Base-by-base conservation (phyloP, 2,113 vertebrate species). In the Monopterus albus region DNA sequence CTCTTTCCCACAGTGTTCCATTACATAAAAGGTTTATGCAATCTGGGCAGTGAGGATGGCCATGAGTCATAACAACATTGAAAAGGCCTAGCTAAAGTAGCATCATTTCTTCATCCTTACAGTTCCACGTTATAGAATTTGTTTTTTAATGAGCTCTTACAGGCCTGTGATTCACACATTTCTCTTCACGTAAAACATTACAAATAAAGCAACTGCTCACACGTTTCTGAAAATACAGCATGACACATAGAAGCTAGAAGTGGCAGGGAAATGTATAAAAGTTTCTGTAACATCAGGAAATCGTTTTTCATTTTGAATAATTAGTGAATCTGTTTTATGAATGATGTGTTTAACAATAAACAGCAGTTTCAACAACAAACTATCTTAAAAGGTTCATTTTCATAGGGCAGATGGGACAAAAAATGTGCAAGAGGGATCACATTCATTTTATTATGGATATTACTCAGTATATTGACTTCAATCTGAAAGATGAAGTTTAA, bases 21-120 rank as follows among this genome's bases (percentile, higher is more conserved):
- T 92, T 93, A 92, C 89, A 91, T 93, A 92, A 92, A 92, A 89
- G 89, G 77, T 90, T 93, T 91, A 92, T 88, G 91, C 88, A 93
- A 94, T 87, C 80, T 74, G 81, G 88, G 85, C 87, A 83, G 75
- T 69, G 79, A 87, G 76, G 75, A 90, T 78, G 83, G 69, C 89
- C 76, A 72, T 92, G 91, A 93, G 79, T 94, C 91, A 92, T 84
- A 88, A 81, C 65, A 89, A 87, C 80, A 86, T 81, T 63, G 69
- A 81, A 83, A 88, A 73, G 69, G 50, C 42, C 81, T 79, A 40
- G 83, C 87, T 83, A 51, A 79, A 81, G 81, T 40, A 85, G 83
- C 89, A 87, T 87, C 85, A 82, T 87, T 87, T 83, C 84, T 51
- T 62, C 75, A n/a, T 68, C 14, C 55, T 46, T 56, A 56, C 33